These are phyloP conservation scores for Apis mellifera DNA, from an alignment of 1,140 invertebrate genomes.

Conservation along the genomic window DNA sequence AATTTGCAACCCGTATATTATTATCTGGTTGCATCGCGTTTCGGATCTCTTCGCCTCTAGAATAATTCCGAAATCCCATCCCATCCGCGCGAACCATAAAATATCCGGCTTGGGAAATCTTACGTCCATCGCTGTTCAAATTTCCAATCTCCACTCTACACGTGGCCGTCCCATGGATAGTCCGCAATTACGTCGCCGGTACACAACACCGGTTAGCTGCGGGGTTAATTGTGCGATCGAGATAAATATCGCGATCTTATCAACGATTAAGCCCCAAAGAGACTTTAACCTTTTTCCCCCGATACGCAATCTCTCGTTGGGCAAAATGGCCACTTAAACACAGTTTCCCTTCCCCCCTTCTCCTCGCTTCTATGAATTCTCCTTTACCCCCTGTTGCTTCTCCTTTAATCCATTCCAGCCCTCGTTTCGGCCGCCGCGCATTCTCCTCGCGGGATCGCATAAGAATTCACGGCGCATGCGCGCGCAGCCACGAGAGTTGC, in stretches of 20 bases:
- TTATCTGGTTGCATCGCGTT: conserved; percentile 18
- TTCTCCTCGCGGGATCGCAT: conserved; percentile 17
- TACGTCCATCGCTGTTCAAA: conserved; percentile 2
- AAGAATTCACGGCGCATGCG: conserved; percentile 51
- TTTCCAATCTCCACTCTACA: not conserved
- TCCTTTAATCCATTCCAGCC: conserved; percentile 3
- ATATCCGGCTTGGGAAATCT: conserved; percentile 1
- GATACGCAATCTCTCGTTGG: conserved; percentile 36
- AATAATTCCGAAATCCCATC: not conserved
- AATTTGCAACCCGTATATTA: not conserved
- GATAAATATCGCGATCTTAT: conserved; percentile 55
- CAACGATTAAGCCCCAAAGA: conserved; percentile 41
- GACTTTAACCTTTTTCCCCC: conserved; percentile 41
- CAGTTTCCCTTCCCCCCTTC: not conserved
- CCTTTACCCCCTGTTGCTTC: not conserved
- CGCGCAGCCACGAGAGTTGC: conserved; percentile 42
- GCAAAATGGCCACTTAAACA: conserved; percentile 2
- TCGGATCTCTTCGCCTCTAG: not conserved
- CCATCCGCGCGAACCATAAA: conserved; percentile 12
- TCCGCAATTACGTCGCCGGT: conserved; percentile 28
- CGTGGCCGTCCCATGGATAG: conserved; percentile 4
- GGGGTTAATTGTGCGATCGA: conserved; percentile 50
- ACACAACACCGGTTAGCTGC: conserved; percentile 31
- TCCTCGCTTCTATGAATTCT: no score
- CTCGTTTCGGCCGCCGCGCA: not conserved